Percentiles rank a stretch among this genome's conserved stretches.
Evolutionary conservation across 2,113 vertebrate species (phyloP).

Genomic region (Erythrocebus patas): DNA sequence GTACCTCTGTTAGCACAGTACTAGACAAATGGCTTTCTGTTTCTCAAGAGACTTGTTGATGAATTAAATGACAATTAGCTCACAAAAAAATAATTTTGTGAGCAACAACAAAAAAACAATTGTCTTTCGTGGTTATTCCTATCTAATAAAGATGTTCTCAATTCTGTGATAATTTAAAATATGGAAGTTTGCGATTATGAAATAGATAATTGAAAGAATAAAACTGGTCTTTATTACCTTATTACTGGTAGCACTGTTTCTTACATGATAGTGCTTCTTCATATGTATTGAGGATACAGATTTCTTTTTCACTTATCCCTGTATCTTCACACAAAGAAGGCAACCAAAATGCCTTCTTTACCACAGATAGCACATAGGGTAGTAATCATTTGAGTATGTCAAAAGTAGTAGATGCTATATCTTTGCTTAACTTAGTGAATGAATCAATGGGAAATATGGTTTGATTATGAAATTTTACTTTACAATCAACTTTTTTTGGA

Average conservation of each 20-base stretch:
- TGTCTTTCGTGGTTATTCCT: neutral
- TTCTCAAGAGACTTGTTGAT: neutral
- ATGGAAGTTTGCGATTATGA: neutral
- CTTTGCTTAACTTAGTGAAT: neutral
- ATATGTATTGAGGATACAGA: neutral
- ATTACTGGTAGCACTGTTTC: neutral
- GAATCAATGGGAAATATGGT: neutral
- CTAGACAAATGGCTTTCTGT: neutral
- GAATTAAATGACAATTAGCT: constrained; percentile 6
- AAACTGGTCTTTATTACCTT: neutral
- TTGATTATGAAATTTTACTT: neutral
- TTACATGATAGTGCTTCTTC: neutral
- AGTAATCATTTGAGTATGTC: neutral
- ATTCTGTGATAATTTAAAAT: neutral
- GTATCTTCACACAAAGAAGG: neutral
- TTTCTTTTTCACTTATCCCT: neutral
- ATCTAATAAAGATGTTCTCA: neutral
- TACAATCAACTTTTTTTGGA: neutral
- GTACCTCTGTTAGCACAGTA: neutral
- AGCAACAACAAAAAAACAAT: neutral
- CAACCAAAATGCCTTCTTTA: neutral
- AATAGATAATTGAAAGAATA: neutral
- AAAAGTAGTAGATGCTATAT: neutral
- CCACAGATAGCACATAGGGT: neutral
- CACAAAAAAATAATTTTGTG: neutral